Evolutionary conservation across 2,888 invertebrate genomes (phyloP).

Genomic region (Pheosia tremula): DNA sequence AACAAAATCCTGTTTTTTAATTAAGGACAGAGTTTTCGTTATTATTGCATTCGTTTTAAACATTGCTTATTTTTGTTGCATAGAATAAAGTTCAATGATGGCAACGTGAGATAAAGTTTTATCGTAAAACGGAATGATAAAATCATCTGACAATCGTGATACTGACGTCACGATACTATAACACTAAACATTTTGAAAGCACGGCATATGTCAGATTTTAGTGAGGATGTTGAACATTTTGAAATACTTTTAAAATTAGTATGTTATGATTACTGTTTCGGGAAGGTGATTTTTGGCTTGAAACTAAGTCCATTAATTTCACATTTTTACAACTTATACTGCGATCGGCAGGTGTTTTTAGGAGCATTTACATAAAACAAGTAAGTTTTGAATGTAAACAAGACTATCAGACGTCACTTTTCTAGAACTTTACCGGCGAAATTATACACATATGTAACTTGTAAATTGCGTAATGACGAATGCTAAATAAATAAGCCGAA

Average conservation of each 20-base stretch:
- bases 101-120: conserved; percentile 8
- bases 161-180: conserved; percentile 27
- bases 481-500: conserved; percentile 25
- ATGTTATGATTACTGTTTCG: background rate
- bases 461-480: conserved; percentile 37
- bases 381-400: conserved; percentile 31
- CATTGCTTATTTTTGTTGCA: no score
- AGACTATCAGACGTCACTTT: conserved; percentile 11
- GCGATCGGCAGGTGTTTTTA: conserved; percentile 24
- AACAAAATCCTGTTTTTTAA: no score
- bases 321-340: conserved; percentile 37
- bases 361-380: conserved; percentile 11
- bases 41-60: no score
- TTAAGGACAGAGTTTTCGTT: no score
- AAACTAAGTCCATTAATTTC: conserved; percentile 9
- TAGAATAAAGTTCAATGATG: background rate
- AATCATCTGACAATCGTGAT: conserved; percentile 53
- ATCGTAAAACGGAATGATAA: conserved; percentile 37
- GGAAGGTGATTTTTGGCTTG: background rate
- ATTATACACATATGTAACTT: conserved; percentile 32
- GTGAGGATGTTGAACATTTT: background rate
- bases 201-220: background rate
- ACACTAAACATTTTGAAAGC: conserved; percentile 37
- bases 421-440: conserved; percentile 30
- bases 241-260: background rate